These are phyloP conservation scores for Phoxinus dragarum DNA, from an alignment of 2,797 vertebrate genomes.

Conservation along the genomic window DNA sequence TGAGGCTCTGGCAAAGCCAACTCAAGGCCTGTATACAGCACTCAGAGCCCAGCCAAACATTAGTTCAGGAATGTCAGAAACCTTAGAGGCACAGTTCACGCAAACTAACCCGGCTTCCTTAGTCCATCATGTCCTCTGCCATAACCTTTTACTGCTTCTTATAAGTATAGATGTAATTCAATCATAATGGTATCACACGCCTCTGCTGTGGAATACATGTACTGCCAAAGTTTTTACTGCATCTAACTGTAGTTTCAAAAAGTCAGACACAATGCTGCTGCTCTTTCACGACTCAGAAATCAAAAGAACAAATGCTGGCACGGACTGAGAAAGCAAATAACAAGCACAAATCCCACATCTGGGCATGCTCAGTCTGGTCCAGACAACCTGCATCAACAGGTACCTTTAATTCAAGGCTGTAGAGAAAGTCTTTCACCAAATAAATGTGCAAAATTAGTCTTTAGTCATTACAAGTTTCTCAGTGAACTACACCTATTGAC, in stretches of 20 bases:
- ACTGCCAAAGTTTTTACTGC: neutral
- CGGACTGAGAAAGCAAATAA: slow-evolving; percentile 17
- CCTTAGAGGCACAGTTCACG: neutral
- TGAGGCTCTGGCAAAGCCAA: neutral
- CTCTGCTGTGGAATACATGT: neutral
- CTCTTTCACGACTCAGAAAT: slow-evolving; percentile 13
- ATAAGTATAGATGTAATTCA: neutral
- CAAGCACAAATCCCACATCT: slow-evolving; percentile 30
- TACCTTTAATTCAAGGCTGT: neutral
- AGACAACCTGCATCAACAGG: slow-evolving; percentile 41
- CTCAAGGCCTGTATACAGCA: slow-evolving; percentile 24
- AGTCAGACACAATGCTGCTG: slow-evolving; percentile 7
- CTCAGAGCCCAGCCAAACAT: neutral
- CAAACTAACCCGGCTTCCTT: neutral
- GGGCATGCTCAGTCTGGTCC: slow-evolving; percentile 42
- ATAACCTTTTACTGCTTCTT: neutral
- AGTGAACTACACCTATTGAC: neutral
- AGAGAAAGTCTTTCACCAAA: slow-evolving; percentile 16
- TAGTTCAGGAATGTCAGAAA: slow-evolving; percentile 18
- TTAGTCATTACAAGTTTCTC: neutral
- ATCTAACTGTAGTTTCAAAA: neutral
- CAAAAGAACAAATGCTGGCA: slow-evolving; percentile 23
- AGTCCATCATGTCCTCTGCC: neutral
- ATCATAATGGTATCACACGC: slow-evolving; percentile 14
- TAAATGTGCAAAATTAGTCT: slow-evolving; percentile 13